Evolutionary conservation across 2,888 invertebrate genomes (phyloP), one percentile per base, ranked within the genome.

Genomic region (Cosmorhoe ocellata): DNA sequence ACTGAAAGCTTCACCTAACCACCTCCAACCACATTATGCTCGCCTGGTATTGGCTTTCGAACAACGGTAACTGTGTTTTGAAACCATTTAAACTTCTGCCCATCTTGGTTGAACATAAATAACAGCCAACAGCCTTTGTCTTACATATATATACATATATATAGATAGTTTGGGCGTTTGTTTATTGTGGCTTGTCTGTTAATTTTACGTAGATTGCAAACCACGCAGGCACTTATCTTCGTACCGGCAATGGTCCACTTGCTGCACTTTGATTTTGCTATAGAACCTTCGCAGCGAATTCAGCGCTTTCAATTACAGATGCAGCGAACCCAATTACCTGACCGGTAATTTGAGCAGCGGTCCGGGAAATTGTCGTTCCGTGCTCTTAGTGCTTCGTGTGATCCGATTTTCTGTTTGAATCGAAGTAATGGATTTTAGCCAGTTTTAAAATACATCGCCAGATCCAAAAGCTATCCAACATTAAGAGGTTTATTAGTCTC

Each of bases 361-460:
- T 57, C 52, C 55, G 66, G 71, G 72, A 74, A 71, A 73, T 74
- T 71, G 71, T 69, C 66, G 63, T 62, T 47, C 26, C 34, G 62
- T 54, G 42, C 47, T 38, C 26, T 38, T 13, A 41, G 39, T 38
- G 28, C 28, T 50, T 31, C 11, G 11, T n/a, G 24, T 31, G 22
- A 31, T 37, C 11, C 11, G 11, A 36, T 44, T 44, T 42, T 33
- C 33, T 33, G 14, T 13, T 33, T 34, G 27, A 42, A n/a, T 42
- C 27, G 42, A 32, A 32, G 26, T 11, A 33, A 24, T 14, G 26
- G 0, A 14, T n/a, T n/a, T n/a, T n/a, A n/a, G n/a, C n/a, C n/a
- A n/a, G n/a, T n/a, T n/a, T n/a, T n/a, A n/a, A n/a, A n/a, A n/a
- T n/a, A n/a, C n/a, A n/a, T n/a, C n/a, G n/a, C n/a, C n/a, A n/a